Base-by-base conservation (phyloP, 2,113 vertebrate genomes). In the Strigops habroptila region DNA sequence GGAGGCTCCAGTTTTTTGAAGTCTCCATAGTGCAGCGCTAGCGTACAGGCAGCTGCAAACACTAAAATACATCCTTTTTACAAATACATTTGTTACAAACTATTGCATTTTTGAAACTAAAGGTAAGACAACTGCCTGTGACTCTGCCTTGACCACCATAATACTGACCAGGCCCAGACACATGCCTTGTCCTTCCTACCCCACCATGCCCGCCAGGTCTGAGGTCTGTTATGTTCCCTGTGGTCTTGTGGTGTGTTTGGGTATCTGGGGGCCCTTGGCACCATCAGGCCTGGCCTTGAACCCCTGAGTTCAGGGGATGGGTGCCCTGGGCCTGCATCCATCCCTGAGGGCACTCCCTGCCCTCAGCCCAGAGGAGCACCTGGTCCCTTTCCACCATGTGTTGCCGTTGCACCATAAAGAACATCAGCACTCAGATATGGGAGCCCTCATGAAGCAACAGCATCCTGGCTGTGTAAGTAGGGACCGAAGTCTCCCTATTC, bases 191-290 rank as follows among this genome's bases (percentile, higher is more conserved):
- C 28, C 22, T 69, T 78, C 46, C 41, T 52, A 21, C 4, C 3
- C 15, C 12, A 35, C 5, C 27, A 13, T 7, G 1, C 14, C 49
- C 64, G 10, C 4, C 12, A 37, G 2, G 4, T 22, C 46, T 70
- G 37, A 67, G n/a, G 11, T 76, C 1, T 2, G 31, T 9, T 5
- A 1, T 0, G 0, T 41, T 84, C 18, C 43, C 7, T 0, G 1
- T 12, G 18, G n/a, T 27, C 14, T 37, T 3, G 0, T 39, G 27
- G 31, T 6, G 7, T 6, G 2, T 4, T 8, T 1, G 2, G 43
- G 9, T 9, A 28, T 49, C 14, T 3, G 3, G 17, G 12, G 8
- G 2, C 1, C 12, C 14, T 28, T 30, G 46, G 7, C 21, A 83
- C 2, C 14, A 51, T 16, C 63, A 80, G 18, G 4, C 10, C 6